Conservation (phyloP, 2,888 invertebrate genomes). For the Theretra japonica region DNA sequence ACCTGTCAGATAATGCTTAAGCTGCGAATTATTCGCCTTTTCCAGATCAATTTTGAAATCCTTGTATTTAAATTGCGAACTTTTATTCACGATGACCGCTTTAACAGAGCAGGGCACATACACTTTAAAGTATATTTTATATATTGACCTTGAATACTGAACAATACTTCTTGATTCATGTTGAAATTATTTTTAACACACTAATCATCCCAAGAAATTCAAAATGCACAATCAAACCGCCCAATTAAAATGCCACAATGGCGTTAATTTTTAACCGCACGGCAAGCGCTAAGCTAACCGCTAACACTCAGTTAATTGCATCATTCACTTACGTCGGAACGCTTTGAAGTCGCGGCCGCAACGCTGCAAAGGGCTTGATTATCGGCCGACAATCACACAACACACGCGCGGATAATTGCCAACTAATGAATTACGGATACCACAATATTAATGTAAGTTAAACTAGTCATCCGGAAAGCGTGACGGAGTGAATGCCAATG, state of each 20-base stretch:
- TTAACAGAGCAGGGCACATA: neutral
- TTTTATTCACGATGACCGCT: neutral
- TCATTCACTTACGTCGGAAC: neutral
- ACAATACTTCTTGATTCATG: too few relatives aligned
- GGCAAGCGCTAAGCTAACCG: neutral
- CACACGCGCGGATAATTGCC: neutral
- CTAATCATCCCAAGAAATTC: too few relatives aligned
- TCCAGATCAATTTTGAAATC: neutral
- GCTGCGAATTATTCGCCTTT: conserved; percentile 18
- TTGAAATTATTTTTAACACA: too few relatives aligned
- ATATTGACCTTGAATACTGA: too few relatives aligned
- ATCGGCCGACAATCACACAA: conserved; percentile 2
- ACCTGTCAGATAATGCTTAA: conserved; percentile 57
- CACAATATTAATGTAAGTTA: neutral
- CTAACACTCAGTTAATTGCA: conserved; percentile 6
- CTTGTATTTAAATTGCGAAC: neutral
- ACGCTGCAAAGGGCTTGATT: neutral
- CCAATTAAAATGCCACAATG: neutral
- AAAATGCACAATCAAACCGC: too few relatives aligned
- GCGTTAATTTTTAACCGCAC: neutral
- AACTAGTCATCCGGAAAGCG: too few relatives aligned
- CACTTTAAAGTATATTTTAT: too few relatives aligned
- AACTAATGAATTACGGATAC: neutral
- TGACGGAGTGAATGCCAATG: too few relatives aligned
- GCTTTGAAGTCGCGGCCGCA: conserved; percentile 1